Evolutionary conservation across 2,888 invertebrate genomes (phyloP), one percentile per base, ranked within the genome.

Genomic region (Drosophila austrosaltans): DNA sequence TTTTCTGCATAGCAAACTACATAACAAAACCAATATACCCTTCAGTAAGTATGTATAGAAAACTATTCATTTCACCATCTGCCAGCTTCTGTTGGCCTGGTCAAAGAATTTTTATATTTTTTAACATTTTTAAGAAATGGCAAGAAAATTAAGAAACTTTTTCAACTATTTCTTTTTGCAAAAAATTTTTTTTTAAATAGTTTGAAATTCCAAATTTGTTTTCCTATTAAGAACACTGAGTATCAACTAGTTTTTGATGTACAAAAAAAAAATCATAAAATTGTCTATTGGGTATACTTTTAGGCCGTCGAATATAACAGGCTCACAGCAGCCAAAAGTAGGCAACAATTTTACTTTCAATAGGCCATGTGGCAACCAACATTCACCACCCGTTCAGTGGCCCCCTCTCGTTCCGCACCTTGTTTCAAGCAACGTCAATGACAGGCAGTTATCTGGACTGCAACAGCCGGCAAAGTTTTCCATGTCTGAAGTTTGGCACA

Each of bases 371-470:
- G 39, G 39, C 39, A 39, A 5, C 6, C 5, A 36, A 40, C 40
- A 7, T 48, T 48, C 22, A 25, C 4, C 22, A 25, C 4, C 12
- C 12, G 3, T 12, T 48, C 25, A 3, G n/a, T 28, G 12, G 22
- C 22, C 25, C 5, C 22, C n/a, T 3, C 53, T 10, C 8, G n/a
- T 10, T 36, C n/a, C 25, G 5, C 36, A 10, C 16, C 32, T 25
- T 28, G 39, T n/a, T 36, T 36, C 22, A 22, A 22, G 39, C 56
- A 36, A 8, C 56, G 39, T 12, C 57, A 42, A 68, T 62, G 69
- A 68, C 59, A 39, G 39, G 8, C 72, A 72, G 72, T 62, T 72
- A 72, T 72, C 72, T 72, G 30, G 67, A 54, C 61, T 66, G 72
- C 72, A 72, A 58, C 72, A 72, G 66, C 67, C 67, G 44, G 30